Evolutionary conservation across 2,888 invertebrate species (phyloP).

Genomic region (Lasioglossum leucozonium): DNA sequence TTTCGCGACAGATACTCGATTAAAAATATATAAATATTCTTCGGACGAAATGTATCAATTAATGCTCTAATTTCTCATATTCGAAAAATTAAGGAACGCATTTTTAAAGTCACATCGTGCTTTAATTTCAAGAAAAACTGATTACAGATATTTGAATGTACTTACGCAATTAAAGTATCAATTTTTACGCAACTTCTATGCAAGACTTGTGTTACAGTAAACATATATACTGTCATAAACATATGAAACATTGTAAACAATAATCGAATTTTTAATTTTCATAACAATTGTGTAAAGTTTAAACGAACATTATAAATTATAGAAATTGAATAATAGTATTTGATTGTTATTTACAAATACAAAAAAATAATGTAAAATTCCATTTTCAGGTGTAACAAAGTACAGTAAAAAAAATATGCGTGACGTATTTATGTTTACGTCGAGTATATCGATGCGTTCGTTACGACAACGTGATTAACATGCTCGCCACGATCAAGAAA

Average conservation of each 20-base stretch:
- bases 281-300: not conserved
- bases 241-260: too few relatives aligned
- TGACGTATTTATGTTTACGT: not conserved
- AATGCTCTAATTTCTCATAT: not conserved
- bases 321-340: not conserved
- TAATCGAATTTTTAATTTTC: not conserved
- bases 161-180: not conserved
- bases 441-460: not conserved
- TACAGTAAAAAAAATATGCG: not conserved
- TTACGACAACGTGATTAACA: not conserved
- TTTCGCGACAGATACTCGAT: not conserved
- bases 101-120: not conserved
- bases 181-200: not conserved
- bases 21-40: not conserved
- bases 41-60: too few relatives aligned
- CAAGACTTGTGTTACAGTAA: not conserved
- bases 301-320: not conserved
- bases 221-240: not conserved
- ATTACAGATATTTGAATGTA: not conserved
- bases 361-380: not conserved
- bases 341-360: not conserved
- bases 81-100: not conserved
- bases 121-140: not conserved
- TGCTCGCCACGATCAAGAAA: not conserved
- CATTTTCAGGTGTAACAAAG: not conserved